Evolutionary conservation across 30 jellyfish, hydroid and myxozoan species (phyloP), one percentile per base, ranked within the genome.

Genomic region (Clytia hemisphaerica): DNA sequence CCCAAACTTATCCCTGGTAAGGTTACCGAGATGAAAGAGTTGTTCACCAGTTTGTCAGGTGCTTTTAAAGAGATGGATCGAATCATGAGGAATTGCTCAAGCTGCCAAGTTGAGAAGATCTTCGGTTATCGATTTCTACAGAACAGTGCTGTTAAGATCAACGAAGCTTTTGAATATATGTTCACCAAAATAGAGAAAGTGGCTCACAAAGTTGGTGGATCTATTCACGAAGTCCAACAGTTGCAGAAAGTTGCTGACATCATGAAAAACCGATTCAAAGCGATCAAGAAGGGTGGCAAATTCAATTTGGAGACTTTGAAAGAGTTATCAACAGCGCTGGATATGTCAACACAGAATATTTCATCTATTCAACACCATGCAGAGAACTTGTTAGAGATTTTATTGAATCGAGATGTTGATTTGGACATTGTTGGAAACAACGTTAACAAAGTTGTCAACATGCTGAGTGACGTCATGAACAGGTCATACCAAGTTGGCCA

Each of bases 41-140:
- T 88, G 35, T 70, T 88, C 47, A 62, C 24, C 4, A 27, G 61
- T 42, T 14, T 94, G 15, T 77, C 77, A 21, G 12, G 51, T 4
- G 79, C 85, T 2, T 29, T 88, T 32, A 30, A 30, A 1, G 58
- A 58, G 33, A 83, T 80, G 29, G 97, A 88, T 37, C 49, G 19
- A 0, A 38, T 88, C 37, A 66, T 88, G 35, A 60, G 69, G 61
- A 67, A 88, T 19, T 88, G 97, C 47, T 46, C 61, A 9, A 44
- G 79, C 5, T 88, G 97, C 47, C 61, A 77, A 2, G 76, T 76
- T 61, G 94, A 75, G 34, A 75, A 28, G 15, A 64, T 72, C 6
- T 69, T 88, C 37, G 97, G 97, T 26, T 88, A 88, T 61, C 65
- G 78, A 24, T 88, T 50, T 61, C 46, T 88, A 44, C 68, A 75